Percentiles rank a stretch among this genome's conserved stretches.
phyloP scores from a whole-genome alignment of 2,888 invertebrate genomes.

The Doris montereyensis region DNA sequence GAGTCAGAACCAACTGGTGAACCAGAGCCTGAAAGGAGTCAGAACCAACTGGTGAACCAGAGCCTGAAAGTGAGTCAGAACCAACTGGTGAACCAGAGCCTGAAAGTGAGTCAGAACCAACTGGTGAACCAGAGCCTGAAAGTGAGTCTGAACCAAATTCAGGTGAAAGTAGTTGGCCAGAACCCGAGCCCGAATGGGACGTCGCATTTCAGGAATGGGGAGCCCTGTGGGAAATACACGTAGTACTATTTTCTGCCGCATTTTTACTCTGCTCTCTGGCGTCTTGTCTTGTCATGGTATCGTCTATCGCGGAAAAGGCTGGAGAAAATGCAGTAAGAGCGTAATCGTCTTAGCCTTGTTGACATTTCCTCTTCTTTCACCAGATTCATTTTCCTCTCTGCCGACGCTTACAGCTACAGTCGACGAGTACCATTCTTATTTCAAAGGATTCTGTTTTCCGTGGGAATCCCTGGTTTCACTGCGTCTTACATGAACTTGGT shows the following conservation, averaged over 20 bases:
- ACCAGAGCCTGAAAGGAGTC: too few species aligned
- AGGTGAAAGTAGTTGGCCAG: constrained; percentile 48
- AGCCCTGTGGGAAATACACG: constrained; percentile 57
- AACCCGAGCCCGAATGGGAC: constrained; percentile 58
- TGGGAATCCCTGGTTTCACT: constrained; percentile 55
- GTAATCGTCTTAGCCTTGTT: constrained; percentile 53
- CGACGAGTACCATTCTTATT: constrained; percentile 36
- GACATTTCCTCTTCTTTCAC: constrained; percentile 49
- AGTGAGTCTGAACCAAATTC: constrained; percentile 29
- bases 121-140: constrained; percentile 6
- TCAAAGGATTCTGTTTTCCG: constrained; percentile 52
- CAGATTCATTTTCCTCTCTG: constrained; percentile 48
- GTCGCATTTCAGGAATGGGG: constrained; percentile 51
- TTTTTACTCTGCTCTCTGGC: constrained; percentile 44
- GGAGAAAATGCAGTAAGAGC: constrained; percentile 42
- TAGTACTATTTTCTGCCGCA: constrained; percentile 49
- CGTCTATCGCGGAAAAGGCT: constrained; percentile 42
- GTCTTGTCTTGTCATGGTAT: constrained; percentile 41
- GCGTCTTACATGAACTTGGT: constrained; percentile 57
- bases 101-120: constrained; percentile 30
- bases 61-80: constrained; percentile 28
- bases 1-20: constrained; percentile 18
- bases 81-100: constrained; percentile 23
- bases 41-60: too few species aligned
- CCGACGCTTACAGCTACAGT: constrained; percentile 53